phyloP scores from a whole-genome alignment of 2,797 vertebrate species.

The Xyrichtys novacula region DNA sequence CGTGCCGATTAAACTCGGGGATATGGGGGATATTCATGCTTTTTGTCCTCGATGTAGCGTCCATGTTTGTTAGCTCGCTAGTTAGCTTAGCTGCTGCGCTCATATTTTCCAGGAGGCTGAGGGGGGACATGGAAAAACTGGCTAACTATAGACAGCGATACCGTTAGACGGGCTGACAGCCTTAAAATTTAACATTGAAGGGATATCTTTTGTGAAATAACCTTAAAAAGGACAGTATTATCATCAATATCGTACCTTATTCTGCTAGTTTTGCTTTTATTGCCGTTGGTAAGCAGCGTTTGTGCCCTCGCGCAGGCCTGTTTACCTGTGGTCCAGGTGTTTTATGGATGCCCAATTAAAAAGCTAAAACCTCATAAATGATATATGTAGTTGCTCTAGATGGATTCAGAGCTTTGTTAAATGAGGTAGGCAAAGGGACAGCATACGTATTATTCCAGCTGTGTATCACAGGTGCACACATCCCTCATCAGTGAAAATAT shows the following conservation, averaged over 20 bases:
- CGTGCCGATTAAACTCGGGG: slow-evolving; percentile 60
- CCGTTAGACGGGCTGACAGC: slow-evolving; percentile 26
- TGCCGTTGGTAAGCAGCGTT: background rate
- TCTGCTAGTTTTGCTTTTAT: slow-evolving; percentile 8
- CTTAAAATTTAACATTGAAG: background rate
- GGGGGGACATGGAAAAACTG: slow-evolving; percentile 61
- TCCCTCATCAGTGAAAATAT: too few relatives aligned
- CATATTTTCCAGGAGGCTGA: slow-evolving; percentile 59
- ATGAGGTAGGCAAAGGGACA: background rate
- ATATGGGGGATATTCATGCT: background rate
- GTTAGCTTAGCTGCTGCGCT: slow-evolving; percentile 61
- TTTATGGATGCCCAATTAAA: slow-evolving; percentile 27
- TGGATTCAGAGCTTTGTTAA: background rate
- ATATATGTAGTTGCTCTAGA: too few relatives aligned
- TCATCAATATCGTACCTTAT: background rate
- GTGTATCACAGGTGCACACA: background rate
- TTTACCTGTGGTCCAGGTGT: slow-evolving; percentile 30
- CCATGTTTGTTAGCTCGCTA: slow-evolving; percentile 62
- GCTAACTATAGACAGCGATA: slow-evolving; percentile 41
- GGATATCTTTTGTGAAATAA: background rate
- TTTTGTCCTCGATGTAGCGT: slow-evolving; percentile 3
- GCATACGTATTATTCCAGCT: background rate
- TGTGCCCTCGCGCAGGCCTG: slow-evolving; percentile 11
- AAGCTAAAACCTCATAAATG: slow-evolving; percentile 4
- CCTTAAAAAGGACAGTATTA: background rate